Base-by-base conservation (phyloP, 2,797 vertebrate genomes). In the Geotrypetes seraphini region DNA sequence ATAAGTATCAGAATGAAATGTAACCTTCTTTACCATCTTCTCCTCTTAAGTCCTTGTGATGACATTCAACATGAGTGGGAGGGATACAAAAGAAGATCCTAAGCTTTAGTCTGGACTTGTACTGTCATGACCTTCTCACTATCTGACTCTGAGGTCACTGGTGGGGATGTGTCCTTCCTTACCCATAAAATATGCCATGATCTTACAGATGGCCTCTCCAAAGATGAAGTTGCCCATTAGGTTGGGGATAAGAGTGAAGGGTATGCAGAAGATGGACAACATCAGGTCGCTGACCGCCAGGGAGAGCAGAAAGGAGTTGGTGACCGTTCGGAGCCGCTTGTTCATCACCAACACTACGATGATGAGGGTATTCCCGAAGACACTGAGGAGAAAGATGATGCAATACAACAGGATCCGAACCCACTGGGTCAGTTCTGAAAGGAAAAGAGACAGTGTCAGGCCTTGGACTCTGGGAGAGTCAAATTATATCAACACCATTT, bases 121-220 rank as follows among this genome's bases (percentile, higher is more conserved):
- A n/a, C n/a, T n/a, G n/a, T n/a, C n/a, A n/a, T n/a, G n/a, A n/a
- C n/a, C n/a, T n/a, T n/a, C n/a, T n/a, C n/a, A n/a, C n/a, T n/a
- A n/a, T n/a, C n/a, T n/a, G n/a, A n/a, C n/a, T n/a, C n/a, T n/a
- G n/a, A n/a, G n/a, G n/a, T n/a, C n/a, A n/a, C n/a, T n/a, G n/a
- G n/a, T n/a, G n/a, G n/a, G n/a, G n/a, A n/a, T n/a, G n/a, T n/a
- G n/a, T n/a, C n/a, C n/a, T n/a, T n/a, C 31, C 82, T 73, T 63
- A 97, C 94, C 92, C 94, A 97, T 97, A 34, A 97, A 83, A 69
- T 97, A 97, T 49, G 89, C 70, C 29, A 92, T 76, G 0, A 86
- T 82, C 69, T 90, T 92, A 84, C 94, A 97, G 84, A 96, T 78
- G 19, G 76, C 69, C 1, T 86, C 83, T 11, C 93, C 94, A 24